These are phyloP conservation scores for Benitochromis conjunctus DNA, from an alignment of 2,113 vertebrate genomes.

Conservation along the genomic window DNA sequence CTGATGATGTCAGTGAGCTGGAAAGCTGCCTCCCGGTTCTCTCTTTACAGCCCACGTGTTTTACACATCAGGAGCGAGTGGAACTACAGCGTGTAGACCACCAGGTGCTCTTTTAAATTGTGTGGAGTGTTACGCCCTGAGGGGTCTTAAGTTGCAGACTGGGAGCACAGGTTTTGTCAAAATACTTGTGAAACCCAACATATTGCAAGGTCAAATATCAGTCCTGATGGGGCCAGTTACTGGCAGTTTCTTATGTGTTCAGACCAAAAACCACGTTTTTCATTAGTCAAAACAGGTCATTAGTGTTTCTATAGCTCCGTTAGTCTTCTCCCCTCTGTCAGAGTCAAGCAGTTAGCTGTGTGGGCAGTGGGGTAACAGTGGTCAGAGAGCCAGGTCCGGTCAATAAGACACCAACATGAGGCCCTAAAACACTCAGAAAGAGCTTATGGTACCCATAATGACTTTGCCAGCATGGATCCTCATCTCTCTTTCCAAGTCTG, in stretches of 20 bases:
- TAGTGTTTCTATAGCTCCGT: not conserved
- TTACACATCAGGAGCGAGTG: conserved; percentile 15
- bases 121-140: not conserved
- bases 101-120: not conserved
- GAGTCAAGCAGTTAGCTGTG: not conserved
- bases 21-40: not conserved
- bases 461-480: conserved; percentile 24
- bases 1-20: conserved; percentile 4
- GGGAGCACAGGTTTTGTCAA: not conserved
- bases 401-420: conserved; percentile 24
- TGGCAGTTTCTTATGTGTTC: not conserved
- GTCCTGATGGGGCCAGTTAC: not conserved
- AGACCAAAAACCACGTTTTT: not conserved
- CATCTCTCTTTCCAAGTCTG: not conserved
- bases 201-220: not conserved
- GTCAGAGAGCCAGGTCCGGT: not conserved
- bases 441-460: conserved; percentile 19
- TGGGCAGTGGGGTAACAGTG: not conserved
- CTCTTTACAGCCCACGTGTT: conserved; percentile 30
- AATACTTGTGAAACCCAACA: not conserved
- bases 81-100: not conserved
- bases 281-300: not conserved
- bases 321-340: conserved; percentile 2
- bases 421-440: not conserved
- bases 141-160: not conserved